Evolutionary conservation across 2,888 invertebrate genomes (phyloP), one percentile per base, ranked within the genome.

Genomic region (Drosophila neutralis): DNA sequence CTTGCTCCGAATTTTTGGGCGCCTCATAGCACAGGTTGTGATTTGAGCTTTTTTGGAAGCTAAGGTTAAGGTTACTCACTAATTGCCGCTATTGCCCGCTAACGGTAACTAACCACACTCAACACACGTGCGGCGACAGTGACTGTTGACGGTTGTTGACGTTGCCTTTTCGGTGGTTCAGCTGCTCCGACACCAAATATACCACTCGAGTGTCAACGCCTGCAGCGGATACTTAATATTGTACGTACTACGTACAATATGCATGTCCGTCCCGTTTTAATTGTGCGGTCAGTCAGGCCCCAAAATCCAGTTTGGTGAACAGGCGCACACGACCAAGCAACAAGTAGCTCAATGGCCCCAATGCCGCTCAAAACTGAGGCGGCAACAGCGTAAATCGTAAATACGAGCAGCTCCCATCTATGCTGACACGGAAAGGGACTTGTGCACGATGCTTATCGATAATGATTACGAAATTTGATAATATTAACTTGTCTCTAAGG

Each of bases 281-380:
- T 81, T 86, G 85, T 89, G 91, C 91, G 92, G 92, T 92, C 92
- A 92, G 91, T 92, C 92, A 90, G 92, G 91, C 92, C 92, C 92
- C 92, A 92, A 92, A 92, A 92, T 91, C 90, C 91, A 91, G 92
- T 92, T 91, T 87, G 78, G 82, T 75, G 87, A 92, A 89, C 92
- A 92, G 92, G 92, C 89, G 91, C 89, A 69, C 92, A 92, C 83
- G 60, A 73, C 11, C 54, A 29, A 31, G 69, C 76, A 85, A 77
- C 83, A 81, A 78, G 89, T 82, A 65, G 59, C 60, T 64, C 56
- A 57, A 57, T 69, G 66, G 77, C 66, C 67, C 75, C 69, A 72
- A 62, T 42, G 53, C 38, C 60, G 11, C 31, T 29, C 27, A 56
- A 35, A 49, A 35, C 27, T 6, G 45, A 42, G 4, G 54, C 54